Conservation (phyloP, 1,140 invertebrate species). For the Trachelipus rathkii region DNA sequence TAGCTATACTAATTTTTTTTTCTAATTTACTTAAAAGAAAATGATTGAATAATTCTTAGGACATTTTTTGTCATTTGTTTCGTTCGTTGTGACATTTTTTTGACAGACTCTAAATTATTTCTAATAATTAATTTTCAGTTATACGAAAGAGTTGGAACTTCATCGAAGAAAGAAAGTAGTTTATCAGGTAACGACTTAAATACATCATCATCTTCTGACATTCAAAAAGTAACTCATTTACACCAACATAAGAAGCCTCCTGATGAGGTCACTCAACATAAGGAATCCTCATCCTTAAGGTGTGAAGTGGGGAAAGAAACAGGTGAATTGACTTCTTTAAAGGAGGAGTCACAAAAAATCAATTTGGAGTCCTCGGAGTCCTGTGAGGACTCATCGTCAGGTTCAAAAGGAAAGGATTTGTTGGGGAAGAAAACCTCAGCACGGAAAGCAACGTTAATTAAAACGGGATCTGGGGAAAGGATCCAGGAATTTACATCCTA, state of each 20-base stretch:
- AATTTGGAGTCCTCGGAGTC: background rate
- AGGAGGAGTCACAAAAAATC: background rate
- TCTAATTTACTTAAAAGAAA: no score
- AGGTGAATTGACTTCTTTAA: background rate
- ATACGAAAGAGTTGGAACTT: no score
- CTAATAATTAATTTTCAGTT: no score
- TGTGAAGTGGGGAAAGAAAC: background rate
- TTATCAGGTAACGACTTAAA: no score
- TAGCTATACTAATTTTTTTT: no score
- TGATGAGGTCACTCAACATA: background rate
- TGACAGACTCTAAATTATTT: no score
- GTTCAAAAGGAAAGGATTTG: background rate
- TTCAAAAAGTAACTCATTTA: background rate
- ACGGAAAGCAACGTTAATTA: background rate
- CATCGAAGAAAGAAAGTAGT: no score
- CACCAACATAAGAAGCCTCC: background rate
- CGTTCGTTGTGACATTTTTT: no score
- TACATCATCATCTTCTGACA: background rate
- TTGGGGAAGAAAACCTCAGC: background rate
- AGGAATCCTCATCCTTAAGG: background rate
- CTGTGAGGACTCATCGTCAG: no score
- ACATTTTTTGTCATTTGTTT: no score
- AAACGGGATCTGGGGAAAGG: background rate
- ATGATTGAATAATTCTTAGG: no score
- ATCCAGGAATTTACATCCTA: background rate